These are phyloP conservation scores for Lasioglossum leucozonium DNA, from an alignment of 2,888 invertebrate species.

Conservation along the genomic window DNA sequence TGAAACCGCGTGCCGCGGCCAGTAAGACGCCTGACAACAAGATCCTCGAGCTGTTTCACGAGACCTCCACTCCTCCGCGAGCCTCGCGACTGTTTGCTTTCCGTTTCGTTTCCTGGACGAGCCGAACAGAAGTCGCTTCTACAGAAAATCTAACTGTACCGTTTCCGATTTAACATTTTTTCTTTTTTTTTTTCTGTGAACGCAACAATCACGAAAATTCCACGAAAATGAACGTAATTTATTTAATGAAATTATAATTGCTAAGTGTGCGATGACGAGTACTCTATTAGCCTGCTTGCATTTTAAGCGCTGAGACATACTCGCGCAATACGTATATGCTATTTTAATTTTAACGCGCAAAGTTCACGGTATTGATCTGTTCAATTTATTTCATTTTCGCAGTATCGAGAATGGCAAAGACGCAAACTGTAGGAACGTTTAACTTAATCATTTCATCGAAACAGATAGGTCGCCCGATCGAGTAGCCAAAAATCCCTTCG, in stretches of 20 bases:
- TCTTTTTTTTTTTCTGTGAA: too few species aligned
- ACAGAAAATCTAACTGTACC: not conserved
- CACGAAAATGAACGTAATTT: not conserved
- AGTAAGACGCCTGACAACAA: not conserved
- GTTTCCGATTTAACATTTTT: too few species aligned
- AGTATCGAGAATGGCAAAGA: too few species aligned
- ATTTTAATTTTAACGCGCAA: not conserved
- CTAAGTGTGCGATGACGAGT: too few species aligned
- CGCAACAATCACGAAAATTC: not conserved
- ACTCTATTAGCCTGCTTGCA: not conserved
- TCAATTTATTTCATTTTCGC: not conserved
- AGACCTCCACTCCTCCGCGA: not conserved
- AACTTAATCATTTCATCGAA: too few species aligned
- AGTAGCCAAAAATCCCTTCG: too few species aligned
- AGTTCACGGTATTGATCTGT: not conserved
- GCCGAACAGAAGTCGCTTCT: not conserved
- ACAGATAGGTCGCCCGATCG: too few species aligned
- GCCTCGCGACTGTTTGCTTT: not conserved
- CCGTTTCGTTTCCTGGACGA: not conserved
- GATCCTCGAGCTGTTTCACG: not conserved
- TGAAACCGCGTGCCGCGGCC: conserved; percentile 49
- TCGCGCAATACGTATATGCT: not conserved
- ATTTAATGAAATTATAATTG: not conserved
- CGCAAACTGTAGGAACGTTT: too few species aligned
- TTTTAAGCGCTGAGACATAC: not conserved